These are phyloP conservation scores for Typhlichthys subterraneus DNA, from an alignment of 2,797 vertebrate species.

Conservation along the genomic window DNA sequence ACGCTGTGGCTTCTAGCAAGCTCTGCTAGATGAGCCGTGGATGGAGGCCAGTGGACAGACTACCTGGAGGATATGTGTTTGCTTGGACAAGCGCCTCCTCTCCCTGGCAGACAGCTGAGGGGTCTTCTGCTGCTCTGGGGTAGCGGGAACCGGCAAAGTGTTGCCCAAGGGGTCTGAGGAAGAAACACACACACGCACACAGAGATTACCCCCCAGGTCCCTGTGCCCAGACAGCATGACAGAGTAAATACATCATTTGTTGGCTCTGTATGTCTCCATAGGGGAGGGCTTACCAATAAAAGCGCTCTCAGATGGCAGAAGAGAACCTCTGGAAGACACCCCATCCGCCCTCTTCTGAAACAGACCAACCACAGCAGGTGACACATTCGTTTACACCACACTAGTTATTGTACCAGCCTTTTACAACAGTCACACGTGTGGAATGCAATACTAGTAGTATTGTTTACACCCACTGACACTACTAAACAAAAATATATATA, in stretches of 20 bases:
- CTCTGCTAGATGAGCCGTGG: not conserved
- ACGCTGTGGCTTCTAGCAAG: not conserved
- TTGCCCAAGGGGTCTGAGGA: slow-evolving; percentile 84
- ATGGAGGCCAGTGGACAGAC: not conserved
- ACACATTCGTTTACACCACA: slow-evolving; percentile 11
- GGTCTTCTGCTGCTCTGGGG: slow-evolving; percentile 48
- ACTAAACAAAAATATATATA: too few species aligned
- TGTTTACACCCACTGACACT: too few species aligned
- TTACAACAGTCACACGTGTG: not conserved
- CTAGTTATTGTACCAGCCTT: not conserved
- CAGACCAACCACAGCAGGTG: not conserved
- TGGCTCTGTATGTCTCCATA: not conserved
- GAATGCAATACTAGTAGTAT: too few species aligned
- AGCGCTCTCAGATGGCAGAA: slow-evolving; percentile 89
- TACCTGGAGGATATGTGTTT: slow-evolving; percentile 67
- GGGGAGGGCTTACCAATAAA: slow-evolving; percentile 84
- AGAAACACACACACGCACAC: slow-evolving; percentile 6
- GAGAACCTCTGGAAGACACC: slow-evolving; percentile 49
- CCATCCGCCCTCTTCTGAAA: slow-evolving; percentile 53
- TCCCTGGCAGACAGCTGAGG: slow-evolving; percentile 79
- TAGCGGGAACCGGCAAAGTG: slow-evolving; percentile 69
- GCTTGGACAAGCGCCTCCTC: slow-evolving; percentile 80
- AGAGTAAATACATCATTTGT: not conserved
- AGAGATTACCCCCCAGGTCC: not conserved
- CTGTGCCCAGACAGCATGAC: not conserved